A percentile compares a stretch with the other conserved stretches of the same genome.
Conservation (phyloP, 2,113 vertebrate species). For the Sphyrna mokarran region DNA sequence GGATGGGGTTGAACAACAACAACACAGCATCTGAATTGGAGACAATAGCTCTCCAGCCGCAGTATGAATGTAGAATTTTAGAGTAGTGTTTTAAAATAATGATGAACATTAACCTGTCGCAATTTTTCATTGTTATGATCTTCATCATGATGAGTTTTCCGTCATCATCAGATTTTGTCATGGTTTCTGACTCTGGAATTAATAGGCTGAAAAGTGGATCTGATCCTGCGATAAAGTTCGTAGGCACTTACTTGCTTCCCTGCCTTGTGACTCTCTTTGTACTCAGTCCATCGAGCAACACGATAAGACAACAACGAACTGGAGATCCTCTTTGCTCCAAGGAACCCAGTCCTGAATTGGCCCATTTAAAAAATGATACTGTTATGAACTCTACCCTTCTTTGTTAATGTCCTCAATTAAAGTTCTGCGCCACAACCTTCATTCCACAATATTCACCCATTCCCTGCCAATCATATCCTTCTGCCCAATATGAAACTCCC, state of each 20-base stretch:
- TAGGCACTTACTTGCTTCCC: background rate
- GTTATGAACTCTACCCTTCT: background rate
- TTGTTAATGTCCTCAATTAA: background rate
- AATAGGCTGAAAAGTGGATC: background rate
- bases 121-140: background rate
- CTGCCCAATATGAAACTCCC: background rate
- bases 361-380: background rate
- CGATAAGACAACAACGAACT: background rate
- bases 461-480: background rate
- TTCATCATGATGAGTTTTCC: background rate
- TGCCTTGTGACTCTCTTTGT: background rate
- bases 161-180: background rate
- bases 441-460: background rate
- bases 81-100: background rate
- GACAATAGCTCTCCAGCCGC: background rate
- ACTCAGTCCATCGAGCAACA: background rate
- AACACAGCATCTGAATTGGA: background rate
- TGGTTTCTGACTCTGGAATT: background rate
- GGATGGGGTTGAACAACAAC: background rate
- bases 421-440: too few species aligned
- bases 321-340: background rate
- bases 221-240: background rate
- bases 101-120: background rate
- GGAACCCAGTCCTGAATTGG: background rate
- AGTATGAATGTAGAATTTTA: background rate